phyloP scores from a whole-genome alignment of 2,797 vertebrate species.

The Pangasius macronema region DNA sequence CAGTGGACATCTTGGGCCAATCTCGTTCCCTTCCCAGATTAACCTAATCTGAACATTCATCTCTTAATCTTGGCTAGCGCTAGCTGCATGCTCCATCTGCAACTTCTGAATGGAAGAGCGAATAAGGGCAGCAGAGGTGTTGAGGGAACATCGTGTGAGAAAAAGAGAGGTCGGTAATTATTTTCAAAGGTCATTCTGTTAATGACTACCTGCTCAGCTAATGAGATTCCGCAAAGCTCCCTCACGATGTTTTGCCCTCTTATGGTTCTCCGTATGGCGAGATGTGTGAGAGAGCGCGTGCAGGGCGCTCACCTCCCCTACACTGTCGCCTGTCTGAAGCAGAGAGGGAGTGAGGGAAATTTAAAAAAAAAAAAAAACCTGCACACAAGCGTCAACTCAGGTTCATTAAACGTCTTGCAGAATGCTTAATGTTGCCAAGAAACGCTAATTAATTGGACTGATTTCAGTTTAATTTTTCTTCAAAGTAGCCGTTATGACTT shows the following conservation, averaged over 20 bases:
- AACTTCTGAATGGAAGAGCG: conserved; percentile 76
- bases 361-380: conserved; percentile 41
- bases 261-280: conserved; percentile 75
- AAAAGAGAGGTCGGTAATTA: conserved; percentile 88
- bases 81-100: conserved; percentile 61
- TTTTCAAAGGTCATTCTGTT: conserved; percentile 98
- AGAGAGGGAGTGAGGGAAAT: conserved; percentile 41
- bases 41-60: conserved; percentile 73
- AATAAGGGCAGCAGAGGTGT: conserved; percentile 66
- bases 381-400: conserved; percentile 45
- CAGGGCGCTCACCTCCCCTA: conserved; percentile 60
- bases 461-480: conserved; percentile 61
- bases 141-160: conserved; percentile 55
- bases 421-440: conserved; percentile 56
- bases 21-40: conserved; percentile 74
- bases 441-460: conserved; percentile 62
- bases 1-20: conserved; percentile 62
- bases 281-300: conserved; percentile 69
- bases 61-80: conserved; percentile 71
- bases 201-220: conserved; percentile 95
- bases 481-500: conserved; percentile 60
- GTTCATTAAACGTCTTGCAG: conserved; percentile 54
- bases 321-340: conserved; percentile 63
- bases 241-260: conserved; percentile 76
- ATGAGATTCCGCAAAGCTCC: conserved; percentile 93